These are phyloP conservation scores for Tanypteryx hageni DNA, from an alignment of 2,888 invertebrate genomes.

Conservation along the genomic window DNA sequence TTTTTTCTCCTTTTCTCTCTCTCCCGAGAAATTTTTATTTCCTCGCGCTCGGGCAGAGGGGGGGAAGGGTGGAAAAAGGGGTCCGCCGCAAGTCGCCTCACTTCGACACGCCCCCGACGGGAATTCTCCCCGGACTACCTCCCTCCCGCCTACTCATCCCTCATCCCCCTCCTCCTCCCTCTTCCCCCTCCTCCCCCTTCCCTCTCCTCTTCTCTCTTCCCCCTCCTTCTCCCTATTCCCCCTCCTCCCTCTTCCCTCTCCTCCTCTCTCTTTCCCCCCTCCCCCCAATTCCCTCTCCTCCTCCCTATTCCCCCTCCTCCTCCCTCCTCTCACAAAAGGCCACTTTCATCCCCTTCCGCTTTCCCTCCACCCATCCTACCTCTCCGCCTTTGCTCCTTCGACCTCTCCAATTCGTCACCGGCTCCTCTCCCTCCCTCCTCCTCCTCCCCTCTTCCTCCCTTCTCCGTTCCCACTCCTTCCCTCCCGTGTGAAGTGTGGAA, in stretches of 20 bases:
- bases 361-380: not conserved
- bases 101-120: slow-evolving; percentile 63
- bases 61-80: slow-evolving; percentile 31
- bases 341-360: not conserved
- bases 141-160: not conserved
- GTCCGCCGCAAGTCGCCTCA: slow-evolving; percentile 43
- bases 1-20: not conserved
- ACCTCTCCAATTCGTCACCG: slow-evolving; percentile 64
- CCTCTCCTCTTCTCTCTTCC: too few species aligned
- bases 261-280: not conserved
- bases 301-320: too few species aligned
- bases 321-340: too few species aligned
- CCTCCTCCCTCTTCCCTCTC: not conserved
- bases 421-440: not conserved
- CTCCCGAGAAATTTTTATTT: not conserved
- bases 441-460: not conserved
- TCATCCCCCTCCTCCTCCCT: not conserved
- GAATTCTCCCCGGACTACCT: not conserved
- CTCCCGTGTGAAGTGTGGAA: slow-evolving; percentile 29
- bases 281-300: not conserved
- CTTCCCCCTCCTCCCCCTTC: too few species aligned
- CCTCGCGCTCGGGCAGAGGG: not conserved
- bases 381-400: slow-evolving; percentile 9
- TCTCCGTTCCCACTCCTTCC: not conserved
- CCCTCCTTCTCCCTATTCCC: not conserved